phyloP scores from a whole-genome alignment of 2,888 invertebrate genomes.

The Malthinus seriepunctatus region DNA sequence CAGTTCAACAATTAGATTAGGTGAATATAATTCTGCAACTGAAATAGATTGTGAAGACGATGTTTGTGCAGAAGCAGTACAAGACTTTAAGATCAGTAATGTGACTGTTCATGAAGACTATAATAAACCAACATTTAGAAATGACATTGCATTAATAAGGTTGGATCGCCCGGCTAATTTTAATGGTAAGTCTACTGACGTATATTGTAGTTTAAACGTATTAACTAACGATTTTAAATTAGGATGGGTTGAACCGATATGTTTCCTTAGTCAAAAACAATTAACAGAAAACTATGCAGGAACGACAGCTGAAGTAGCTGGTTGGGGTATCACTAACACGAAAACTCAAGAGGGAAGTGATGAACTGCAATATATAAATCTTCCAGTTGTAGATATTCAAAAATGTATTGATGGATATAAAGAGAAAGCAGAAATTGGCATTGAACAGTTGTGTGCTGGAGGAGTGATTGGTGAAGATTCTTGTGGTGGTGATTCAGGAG shows the following conservation, averaged over 20 bases:
- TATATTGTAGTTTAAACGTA: not conserved
- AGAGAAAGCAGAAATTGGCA: slow-evolving; percentile 7
- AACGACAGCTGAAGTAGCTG: slow-evolving; percentile 59
- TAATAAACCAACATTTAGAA: slow-evolving; percentile 39
- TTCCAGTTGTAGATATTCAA: slow-evolving; percentile 42
- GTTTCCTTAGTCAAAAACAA: slow-evolving; percentile 57
- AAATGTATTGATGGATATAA: slow-evolving; percentile 34
- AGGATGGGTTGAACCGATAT: slow-evolving; percentile 64
- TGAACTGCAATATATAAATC: slow-evolving; percentile 44
- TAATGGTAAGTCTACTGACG: slow-evolving; percentile 39
- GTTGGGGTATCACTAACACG: slow-evolving; percentile 51
- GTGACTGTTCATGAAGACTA: slow-evolving; percentile 45
- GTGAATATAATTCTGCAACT: slow-evolving; percentile 39
- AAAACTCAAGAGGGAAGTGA: slow-evolving; percentile 39
- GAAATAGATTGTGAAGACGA: slow-evolving; percentile 41
- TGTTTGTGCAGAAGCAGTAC: slow-evolving; percentile 51
- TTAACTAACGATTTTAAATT: slow-evolving; percentile 26
- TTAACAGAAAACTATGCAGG: slow-evolving; percentile 49
- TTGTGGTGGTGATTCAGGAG: slow-evolving; percentile 67
- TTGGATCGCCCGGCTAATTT: slow-evolving; percentile 41
- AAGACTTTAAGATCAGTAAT: slow-evolving; percentile 47
- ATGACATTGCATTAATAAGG: slow-evolving; percentile 53
- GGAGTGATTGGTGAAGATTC: slow-evolving; percentile 62
- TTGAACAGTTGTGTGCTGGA: slow-evolving; percentile 49
- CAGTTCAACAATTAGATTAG: slow-evolving; percentile 41